Percentiles rank a stretch among this genome's conserved stretches.
Evolutionary conservation across 2,888 invertebrate genomes (phyloP).

Genomic region (Cheilosia soror): DNA sequence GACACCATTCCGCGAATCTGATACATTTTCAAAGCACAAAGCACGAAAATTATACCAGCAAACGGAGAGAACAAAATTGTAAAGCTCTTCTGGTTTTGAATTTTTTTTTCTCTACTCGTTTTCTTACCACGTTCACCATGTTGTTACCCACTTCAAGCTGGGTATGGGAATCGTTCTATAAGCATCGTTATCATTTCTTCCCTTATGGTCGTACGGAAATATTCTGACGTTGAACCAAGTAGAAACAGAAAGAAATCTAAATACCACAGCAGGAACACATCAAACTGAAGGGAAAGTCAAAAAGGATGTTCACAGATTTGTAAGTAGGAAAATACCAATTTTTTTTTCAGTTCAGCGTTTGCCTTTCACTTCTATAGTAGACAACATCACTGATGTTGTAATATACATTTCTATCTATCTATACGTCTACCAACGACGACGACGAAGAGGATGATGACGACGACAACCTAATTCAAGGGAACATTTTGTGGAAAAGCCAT

Average conservation of each 20-base stretch:
- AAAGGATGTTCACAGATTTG: slow-evolving; percentile 73
- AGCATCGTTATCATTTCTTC: neutral
- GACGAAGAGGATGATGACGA: slow-evolving; percentile 31
- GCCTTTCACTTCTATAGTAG: slow-evolving; percentile 1
- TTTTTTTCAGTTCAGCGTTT: slow-evolving; percentile 13
- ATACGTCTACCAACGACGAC: slow-evolving; percentile 37
- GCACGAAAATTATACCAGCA: neutral
- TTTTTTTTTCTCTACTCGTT: slow-evolving; percentile 1
- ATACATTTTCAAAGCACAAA: slow-evolving; percentile 16
- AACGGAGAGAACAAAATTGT: neutral
- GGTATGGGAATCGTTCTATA: slow-evolving; percentile 25
- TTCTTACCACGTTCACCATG: slow-evolving; percentile 34
- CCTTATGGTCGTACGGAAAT: slow-evolving; percentile 19
- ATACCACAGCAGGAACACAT: slow-evolving; percentile 49
- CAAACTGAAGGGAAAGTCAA: slow-evolving; percentile 52
- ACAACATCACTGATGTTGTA: slow-evolving; percentile 45
- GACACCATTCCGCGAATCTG: slow-evolving; percentile 15
- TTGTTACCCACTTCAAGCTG: slow-evolving; percentile 35
- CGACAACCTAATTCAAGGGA: slow-evolving; percentile 69
- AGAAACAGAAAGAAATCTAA: slow-evolving; percentile 29
- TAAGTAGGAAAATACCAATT: slow-evolving; percentile 60
- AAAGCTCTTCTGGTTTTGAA: slow-evolving; percentile 16
- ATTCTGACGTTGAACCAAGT: neutral
- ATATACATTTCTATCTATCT: slow-evolving; percentile 50
- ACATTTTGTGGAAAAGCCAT: slow-evolving; percentile 72